Evolutionary conservation across 2,888 invertebrate genomes (phyloP).

Genomic region (Griposia aprilina): DNA sequence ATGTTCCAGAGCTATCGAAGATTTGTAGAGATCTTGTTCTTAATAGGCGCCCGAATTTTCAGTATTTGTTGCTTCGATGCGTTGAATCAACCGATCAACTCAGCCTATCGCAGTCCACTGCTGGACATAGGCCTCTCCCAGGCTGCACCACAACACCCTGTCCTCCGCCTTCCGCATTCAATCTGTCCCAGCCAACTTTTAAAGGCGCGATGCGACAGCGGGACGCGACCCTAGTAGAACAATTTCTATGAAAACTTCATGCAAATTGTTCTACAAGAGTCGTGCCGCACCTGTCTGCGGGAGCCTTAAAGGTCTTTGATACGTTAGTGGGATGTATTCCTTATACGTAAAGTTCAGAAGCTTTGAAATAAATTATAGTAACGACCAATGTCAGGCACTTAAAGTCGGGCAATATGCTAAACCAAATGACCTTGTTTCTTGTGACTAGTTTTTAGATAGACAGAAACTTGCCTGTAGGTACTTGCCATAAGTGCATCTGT

Average conservation of each 20-base stretch:
- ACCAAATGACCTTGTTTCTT: neutral
- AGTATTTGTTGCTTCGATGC: neutral
- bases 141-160: too few relatives aligned
- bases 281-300: too few relatives aligned
- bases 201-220: too few relatives aligned
- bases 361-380: neutral
- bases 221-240: too few relatives aligned
- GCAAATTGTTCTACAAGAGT: too few relatives aligned
- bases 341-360: neutral
- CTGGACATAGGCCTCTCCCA: too few relatives aligned
- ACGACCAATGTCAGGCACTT: neutral
- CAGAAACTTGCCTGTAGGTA: neutral
- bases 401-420: neutral
- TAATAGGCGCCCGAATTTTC: too few relatives aligned
- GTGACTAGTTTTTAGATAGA: neutral
- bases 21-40: too few relatives aligned
- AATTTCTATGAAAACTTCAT: too few relatives aligned
- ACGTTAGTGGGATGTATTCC: neutral
- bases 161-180: too few relatives aligned
- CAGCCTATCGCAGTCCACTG: too few relatives aligned
- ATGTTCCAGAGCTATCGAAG: neutral
- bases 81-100: neutral
- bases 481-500: neutral
- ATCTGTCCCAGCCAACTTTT: too few relatives aligned
- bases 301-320: neutral